A percentile compares a stretch with the other conserved stretches of the same genome.
These are phyloP conservation scores for Caenorhabditis japonica DNA, from an alignment of 2,888 invertebrate species.

Conservation along the genomic window DNA sequence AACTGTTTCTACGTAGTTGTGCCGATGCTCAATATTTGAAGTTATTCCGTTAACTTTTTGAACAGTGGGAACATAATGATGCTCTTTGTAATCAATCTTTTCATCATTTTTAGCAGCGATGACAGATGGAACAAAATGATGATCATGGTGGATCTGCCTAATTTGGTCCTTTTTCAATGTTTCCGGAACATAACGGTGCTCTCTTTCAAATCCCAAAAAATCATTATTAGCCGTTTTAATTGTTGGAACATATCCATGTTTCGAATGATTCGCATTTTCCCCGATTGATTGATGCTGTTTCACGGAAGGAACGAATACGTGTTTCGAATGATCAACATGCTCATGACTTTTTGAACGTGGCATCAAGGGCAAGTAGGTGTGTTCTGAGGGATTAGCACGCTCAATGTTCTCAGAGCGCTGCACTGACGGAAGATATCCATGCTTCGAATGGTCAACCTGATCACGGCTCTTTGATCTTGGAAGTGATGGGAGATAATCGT, in stretches of 20 bases:
- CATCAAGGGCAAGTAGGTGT: neutral
- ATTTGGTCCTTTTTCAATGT: constrained; percentile 35
- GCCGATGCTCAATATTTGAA: constrained; percentile 27
- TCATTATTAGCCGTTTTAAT: constrained; percentile 21
- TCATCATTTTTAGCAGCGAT: constrained; percentile 3
- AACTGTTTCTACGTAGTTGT: constrained; percentile 36
- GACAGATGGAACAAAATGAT: constrained; percentile 45
- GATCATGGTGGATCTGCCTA: constrained; percentile 36
- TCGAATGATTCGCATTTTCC: constrained; percentile 14
- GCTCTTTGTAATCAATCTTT: constrained; percentile 10
- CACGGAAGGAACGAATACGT: constrained; percentile 35
- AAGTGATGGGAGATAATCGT: constrained; percentile 16
- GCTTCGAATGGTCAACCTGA: constrained; percentile 9
- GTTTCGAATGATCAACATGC: constrained; percentile 18
- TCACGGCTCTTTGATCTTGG: constrained; percentile 2
- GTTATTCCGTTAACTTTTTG: constrained; percentile 19
- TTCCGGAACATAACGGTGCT: constrained; percentile 46
- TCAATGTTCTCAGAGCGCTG: neutral
- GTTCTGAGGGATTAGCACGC: neutral
- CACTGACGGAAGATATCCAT: constrained; percentile 19
- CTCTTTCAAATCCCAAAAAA: constrained; percentile 17
- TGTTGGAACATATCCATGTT: constrained; percentile 40
- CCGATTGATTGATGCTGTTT: neutral
- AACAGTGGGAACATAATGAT: constrained; percentile 41
- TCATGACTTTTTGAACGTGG: neutral